These are phyloP conservation scores for Sarcophaga bullata DNA, from an alignment of 1,140 invertebrate species.

Conservation along the genomic window DNA sequence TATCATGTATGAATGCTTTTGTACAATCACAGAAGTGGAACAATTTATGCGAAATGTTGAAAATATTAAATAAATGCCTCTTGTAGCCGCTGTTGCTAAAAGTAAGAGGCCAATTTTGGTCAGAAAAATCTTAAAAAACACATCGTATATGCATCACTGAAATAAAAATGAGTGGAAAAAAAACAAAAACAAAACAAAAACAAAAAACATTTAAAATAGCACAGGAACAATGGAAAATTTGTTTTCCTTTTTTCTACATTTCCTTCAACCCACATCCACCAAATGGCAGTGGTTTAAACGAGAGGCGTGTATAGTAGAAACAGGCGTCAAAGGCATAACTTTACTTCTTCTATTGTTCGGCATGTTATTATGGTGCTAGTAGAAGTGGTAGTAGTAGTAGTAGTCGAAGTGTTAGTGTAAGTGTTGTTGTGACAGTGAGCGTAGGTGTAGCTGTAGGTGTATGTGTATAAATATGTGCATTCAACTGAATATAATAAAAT, in stretches of 20 bases:
- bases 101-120: not conserved
- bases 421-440: not conserved
- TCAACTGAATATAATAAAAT: slow-evolving; percentile 6
- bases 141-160: no score
- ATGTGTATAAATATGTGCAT: not conserved
- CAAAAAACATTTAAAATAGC: not conserved
- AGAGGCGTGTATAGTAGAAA: not conserved
- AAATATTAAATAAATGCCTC: not conserved
- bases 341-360: not conserved
- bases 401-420: not conserved
- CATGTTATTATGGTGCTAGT: not conserved
- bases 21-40: not conserved
- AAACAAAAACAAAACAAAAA: not conserved
- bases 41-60: not conserved
- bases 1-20: not conserved
- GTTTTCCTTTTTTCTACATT: not conserved
- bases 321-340: not conserved
- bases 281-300: not conserved
- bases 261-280: no score
- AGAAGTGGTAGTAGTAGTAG: not conserved
- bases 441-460: not conserved
- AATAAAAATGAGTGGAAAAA: no score
- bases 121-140: not conserved
- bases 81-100: not conserved
- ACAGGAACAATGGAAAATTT: not conserved